Base-by-base conservation (phyloP, 1,140 invertebrate species). In the Cylas formicarius region DNA sequence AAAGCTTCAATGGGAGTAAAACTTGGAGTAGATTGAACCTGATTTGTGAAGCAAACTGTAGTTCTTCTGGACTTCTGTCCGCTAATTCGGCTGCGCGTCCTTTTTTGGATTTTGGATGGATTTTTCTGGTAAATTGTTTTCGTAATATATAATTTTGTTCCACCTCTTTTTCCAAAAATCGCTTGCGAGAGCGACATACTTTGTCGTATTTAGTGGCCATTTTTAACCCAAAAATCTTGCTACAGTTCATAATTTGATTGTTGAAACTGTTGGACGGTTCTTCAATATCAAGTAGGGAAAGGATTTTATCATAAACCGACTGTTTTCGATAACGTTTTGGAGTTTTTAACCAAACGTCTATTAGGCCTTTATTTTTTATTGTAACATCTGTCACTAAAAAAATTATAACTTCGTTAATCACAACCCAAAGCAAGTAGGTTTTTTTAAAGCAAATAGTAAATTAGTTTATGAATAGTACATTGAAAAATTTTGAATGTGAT, bases 401-500 rank as follows among this genome's bases (percentile, higher is more conserved):
- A 31, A n/a, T n/a, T n/a, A n/a, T n/a, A 31, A 31, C 29, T 31
- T 17, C 11, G 29, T 31, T 31, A 31, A 31, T 31, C 5, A 16
- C 11, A 31, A 31, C 11, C 29, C 29, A 31, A 7, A 11, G 11
- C 11, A 11, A 6, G 13, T 11, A 31, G 18, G 18, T 5, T 6
- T 31, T 31, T 31, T n/a, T 31, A n/a, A n/a, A 13, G 29, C 4
- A 11, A 31, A 7, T 6, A 31, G 11, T 6, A 5, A 5, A 31
- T 31, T 31, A 31, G 29, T 31, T 31, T 31, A 31, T 31, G 29
- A 31, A 31, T 11, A 31, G 11, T 11, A 13, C 4, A 6, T 31
- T 13, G 18, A 31, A 31, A 6, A 11, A 6, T n/a, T n/a, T n/a
- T n/a, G n/a, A n/a, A n/a, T n/a, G n/a, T n/a, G n/a, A n/a, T n/a